Conservation (phyloP, 2,113 vertebrate species). For the Symphodus melops region DNA sequence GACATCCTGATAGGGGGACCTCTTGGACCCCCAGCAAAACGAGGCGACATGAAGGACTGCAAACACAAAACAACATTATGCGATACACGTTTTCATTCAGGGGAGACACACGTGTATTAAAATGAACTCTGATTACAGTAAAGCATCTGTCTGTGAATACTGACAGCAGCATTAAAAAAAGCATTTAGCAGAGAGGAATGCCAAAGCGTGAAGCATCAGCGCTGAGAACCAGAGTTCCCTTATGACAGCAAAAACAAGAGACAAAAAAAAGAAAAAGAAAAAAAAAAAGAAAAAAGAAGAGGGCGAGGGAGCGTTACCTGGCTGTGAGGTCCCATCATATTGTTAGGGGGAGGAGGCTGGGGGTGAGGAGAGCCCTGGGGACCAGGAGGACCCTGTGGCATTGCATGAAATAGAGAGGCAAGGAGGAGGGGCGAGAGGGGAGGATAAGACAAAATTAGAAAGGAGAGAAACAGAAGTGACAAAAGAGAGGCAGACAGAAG, state of each 20-base stretch:
- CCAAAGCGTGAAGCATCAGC: constrained; percentile 74
- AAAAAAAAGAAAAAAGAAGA: constrained; percentile 48
- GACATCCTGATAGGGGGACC: constrained; percentile 96
- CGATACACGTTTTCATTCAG: constrained; percentile 3
- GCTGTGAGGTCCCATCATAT: constrained; percentile 99
- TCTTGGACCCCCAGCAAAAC: constrained; percentile 96
- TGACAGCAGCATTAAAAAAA: constrained; percentile 51
- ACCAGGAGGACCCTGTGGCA: constrained; percentile 97
- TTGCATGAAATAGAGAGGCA: constrained; percentile 80
- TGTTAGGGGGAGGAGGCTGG: constrained; percentile 99
- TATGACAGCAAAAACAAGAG: constrained; percentile 56
- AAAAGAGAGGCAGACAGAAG: constrained; percentile 66
- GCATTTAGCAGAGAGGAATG: constrained; percentile 66
- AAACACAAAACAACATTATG: constrained; percentile 76
- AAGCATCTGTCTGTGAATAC: constrained; percentile 21
- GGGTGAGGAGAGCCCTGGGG: constrained; percentile 99
- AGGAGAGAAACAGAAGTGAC: constrained; percentile 41
- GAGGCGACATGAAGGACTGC: constrained; percentile 98
- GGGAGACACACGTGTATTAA: not conserved
- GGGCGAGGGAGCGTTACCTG: constrained; percentile 88
- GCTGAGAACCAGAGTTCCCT: constrained; percentile 54
- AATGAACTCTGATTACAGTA: not conserved
- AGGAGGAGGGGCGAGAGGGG: constrained; percentile 33
- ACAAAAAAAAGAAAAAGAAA: too few relatives aligned
- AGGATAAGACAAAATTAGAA: constrained; percentile 34